A percentile compares a stretch with the other conserved stretches of the same genome.
Conservation (phyloP, 30 jellyfish, hydroid and myxozoan species). For the Chrysaora quinquecirrha region DNA sequence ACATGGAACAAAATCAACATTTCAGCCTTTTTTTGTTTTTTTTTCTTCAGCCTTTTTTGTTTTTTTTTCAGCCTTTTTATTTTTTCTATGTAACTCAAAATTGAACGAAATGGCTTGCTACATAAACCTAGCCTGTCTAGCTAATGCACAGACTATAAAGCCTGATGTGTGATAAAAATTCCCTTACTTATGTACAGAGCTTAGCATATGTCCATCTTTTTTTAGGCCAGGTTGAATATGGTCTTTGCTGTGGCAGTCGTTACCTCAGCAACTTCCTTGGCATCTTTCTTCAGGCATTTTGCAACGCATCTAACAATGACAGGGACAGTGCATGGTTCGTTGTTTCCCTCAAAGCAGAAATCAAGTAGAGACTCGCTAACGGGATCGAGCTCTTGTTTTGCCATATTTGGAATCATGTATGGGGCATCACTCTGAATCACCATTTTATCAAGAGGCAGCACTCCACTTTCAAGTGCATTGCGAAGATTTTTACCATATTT, state of each 20-base stretch:
- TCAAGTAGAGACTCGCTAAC: conserved; percentile 88
- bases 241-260: conserved; percentile 85
- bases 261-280: conserved; percentile 84
- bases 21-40: too few relatives aligned
- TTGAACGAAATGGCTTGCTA: too few relatives aligned
- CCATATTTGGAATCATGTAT: conserved; percentile 92
- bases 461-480: conserved; percentile 85
- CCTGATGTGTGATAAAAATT: conserved; percentile 11
- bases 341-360: conserved; percentile 68
- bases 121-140: too few relatives aligned
- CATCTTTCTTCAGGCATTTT: conserved; percentile 82
- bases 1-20: too few relatives aligned
- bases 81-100: too few relatives aligned
- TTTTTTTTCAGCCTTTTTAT: too few relatives aligned
- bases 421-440: conserved; percentile 94
- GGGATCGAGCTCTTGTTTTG: conserved; percentile 85
- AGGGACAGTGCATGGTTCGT: conserved; percentile 93
- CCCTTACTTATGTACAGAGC: conserved; percentile 49
- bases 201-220: not conserved
- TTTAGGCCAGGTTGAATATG: conserved; percentile 70
- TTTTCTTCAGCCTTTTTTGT: too few relatives aligned
- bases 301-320: conserved; percentile 87
- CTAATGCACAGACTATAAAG: too few relatives aligned
- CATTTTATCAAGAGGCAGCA: conserved; percentile 79
- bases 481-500: conserved; percentile 83